Evolutionary conservation across 2,888 invertebrate species (phyloP).

Genomic region (Habroteleia sp.): DNA sequence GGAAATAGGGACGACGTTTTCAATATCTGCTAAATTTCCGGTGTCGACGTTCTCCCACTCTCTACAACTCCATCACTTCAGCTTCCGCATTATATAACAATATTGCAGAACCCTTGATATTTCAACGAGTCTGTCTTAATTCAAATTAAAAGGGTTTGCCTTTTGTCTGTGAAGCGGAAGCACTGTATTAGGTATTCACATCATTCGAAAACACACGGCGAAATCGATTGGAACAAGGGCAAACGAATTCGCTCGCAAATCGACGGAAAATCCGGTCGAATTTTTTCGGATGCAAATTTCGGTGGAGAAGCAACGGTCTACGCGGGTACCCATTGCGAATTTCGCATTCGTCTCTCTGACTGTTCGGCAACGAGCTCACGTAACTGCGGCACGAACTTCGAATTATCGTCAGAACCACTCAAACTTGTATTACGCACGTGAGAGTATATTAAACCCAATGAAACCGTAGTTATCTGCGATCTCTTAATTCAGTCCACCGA

Average conservation of each 20-base stretch:
- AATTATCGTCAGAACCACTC: slow-evolving; percentile 60
- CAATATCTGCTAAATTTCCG: slow-evolving; percentile 77
- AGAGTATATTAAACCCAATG: slow-evolving; percentile 61
- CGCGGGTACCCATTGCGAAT: slow-evolving; percentile 26
- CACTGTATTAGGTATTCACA: slow-evolving; percentile 54
- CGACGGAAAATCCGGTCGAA: slow-evolving; percentile 46
- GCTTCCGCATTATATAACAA: slow-evolving; percentile 71
- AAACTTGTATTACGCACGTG: slow-evolving; percentile 62
- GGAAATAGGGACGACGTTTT: slow-evolving; percentile 71
- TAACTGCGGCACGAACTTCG: slow-evolving; percentile 57
- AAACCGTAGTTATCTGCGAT: slow-evolving; percentile 60
- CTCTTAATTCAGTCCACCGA: slow-evolving; percentile 52
- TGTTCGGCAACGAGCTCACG: slow-evolving; percentile 38
- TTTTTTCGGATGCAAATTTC: slow-evolving; percentile 54
- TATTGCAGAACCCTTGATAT: slow-evolving; percentile 49
- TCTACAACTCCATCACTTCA: slow-evolving; percentile 7
- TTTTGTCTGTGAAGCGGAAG: slow-evolving; percentile 10
- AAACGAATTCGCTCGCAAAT: slow-evolving; percentile 52
- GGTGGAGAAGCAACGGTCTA: slow-evolving; percentile 29
- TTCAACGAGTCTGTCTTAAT: neutral
- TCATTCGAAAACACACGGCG: slow-evolving; percentile 44
- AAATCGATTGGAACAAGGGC: slow-evolving; percentile 58
- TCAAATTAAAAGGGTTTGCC: slow-evolving; percentile 32
- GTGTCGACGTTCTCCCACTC: slow-evolving; percentile 67
- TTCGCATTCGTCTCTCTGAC: slow-evolving; percentile 1